Evolutionary conservation across 2,797 vertebrate species (phyloP).

Genomic region (Leucoraja ocellata): DNA sequence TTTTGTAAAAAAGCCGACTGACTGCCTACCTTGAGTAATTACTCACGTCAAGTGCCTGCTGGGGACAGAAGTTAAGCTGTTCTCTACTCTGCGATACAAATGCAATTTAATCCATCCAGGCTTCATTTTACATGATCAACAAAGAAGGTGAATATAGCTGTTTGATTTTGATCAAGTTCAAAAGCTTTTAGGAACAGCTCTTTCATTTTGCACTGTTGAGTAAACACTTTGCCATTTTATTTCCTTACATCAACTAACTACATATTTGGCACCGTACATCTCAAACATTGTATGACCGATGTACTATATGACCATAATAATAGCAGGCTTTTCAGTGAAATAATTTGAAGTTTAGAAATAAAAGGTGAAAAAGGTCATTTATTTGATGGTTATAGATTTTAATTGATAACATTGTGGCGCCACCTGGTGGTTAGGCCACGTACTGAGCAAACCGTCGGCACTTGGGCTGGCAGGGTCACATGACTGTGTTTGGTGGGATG

Average conservation of each 20-base stretch:
- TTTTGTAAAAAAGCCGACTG: no score
- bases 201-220: not conserved
- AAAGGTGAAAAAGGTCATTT: not conserved
- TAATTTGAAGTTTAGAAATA: not conserved
- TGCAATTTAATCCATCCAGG: not conserved
- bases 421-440: no score
- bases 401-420: not conserved
- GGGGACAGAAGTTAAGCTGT: not conserved
- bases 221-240: not conserved
- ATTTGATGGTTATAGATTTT: not conserved
- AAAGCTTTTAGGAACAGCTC: not conserved
- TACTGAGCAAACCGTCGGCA: no score
- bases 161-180: not conserved
- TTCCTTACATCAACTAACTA: not conserved
- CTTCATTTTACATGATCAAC: not conserved
- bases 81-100: not conserved
- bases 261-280: not conserved
- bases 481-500: not conserved
- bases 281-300: not conserved
- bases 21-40: no score
- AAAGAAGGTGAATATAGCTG: not conserved
- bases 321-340: not conserved
- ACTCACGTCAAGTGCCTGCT: no score
- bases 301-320: not conserved
- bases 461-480: no score